Evolutionary conservation across 2,888 invertebrate species (phyloP).

Genomic region (Anticlea derivata): DNA sequence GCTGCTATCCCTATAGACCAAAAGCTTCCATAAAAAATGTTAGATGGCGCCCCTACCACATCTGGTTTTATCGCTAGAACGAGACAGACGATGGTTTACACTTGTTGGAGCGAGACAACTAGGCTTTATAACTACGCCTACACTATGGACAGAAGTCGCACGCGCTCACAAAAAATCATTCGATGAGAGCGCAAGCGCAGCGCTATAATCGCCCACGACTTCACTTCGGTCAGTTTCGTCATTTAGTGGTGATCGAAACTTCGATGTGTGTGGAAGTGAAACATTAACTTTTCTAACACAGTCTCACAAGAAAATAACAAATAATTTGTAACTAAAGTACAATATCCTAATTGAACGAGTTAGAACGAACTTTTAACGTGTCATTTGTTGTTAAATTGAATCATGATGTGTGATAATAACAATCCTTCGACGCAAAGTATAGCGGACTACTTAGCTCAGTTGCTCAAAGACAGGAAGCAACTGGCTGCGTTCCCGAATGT

Average conservation of each 20-base stretch:
- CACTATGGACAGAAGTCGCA: constrained; percentile 76
- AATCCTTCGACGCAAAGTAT: constrained; percentile 95
- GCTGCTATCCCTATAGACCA: constrained; percentile 11
- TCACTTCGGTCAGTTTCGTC: constrained; percentile 81
- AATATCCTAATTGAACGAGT: constrained; percentile 72
- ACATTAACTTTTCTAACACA: constrained; percentile 81
- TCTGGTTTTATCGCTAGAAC: constrained; percentile 45
- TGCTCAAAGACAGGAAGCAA: constrained; percentile 99
- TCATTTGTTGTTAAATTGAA: constrained; percentile 67
- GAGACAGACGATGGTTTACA: constrained; percentile 39
- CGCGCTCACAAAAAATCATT: constrained; percentile 77
- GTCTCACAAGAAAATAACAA: constrained; percentile 78
- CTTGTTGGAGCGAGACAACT: constrained; percentile 62
- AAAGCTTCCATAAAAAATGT: constrained; percentile 55
- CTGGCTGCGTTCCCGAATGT: constrained; percentile 99
- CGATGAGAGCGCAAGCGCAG: constrained; percentile 77
- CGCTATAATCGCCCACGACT: constrained; percentile 82
- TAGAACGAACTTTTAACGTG: constrained; percentile 75
- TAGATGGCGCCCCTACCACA: constrained; percentile 71
- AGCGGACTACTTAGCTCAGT: constrained; percentile 99
- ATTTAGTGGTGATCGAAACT: constrained; percentile 81
- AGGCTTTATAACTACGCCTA: constrained; percentile 77
- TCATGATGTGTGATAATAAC: constrained; percentile 83
- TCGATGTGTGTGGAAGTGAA: constrained; percentile 83
- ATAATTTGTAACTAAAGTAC: constrained; percentile 80